Base-by-base conservation (phyloP, 2,797 vertebrate genomes). In the Lemur catta region DNA sequence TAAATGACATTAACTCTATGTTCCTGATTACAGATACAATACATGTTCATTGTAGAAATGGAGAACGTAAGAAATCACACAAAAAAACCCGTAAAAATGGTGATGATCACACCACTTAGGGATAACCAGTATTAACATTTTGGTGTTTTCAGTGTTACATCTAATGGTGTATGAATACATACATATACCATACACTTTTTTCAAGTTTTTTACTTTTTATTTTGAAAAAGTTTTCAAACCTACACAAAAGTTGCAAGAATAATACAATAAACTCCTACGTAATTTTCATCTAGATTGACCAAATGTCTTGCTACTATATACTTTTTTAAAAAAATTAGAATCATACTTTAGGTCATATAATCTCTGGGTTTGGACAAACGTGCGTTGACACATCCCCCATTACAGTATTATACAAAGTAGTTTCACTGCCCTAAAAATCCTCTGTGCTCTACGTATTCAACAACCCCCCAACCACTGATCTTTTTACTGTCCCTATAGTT, bases 291-390 rank as follows among this genome's bases (percentile, higher is more conserved):
- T 35, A 24, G 75, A 35, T 78, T 52, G 48, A 52, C 20, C 48
- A 78, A 33, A 63, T 63, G 50, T 78, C 52, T 76, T 78, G 11
- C 20, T 52, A 52, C 22, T 8, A 35, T 35, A 24, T 33, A 52
- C 13, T 89, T 84, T 50, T 79, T 30, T 10, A 67, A 91, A 92
- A 84, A 84, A 79, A 35, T 84, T 82, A 71, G 43, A 75, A 59
- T 95, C 57, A 22, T 84, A 35, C 11, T 30, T 2, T 69, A 74
- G 48, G 7, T 80, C 13, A 0, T 38, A 81, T 71, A 24, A 14
- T 52, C 48, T 35, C 0, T 78, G 48, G 48, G 11, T 78, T 78
- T 35, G 48, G 11, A 9, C 48, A 52, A 48, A 75, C 7, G 12
- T 52, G 7, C 14, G 35, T 24, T 2, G 20, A 13, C 30, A 0